phyloP scores from a whole-genome alignment of 2,113 vertebrate species.

The Illadopsis cleaveri region DNA sequence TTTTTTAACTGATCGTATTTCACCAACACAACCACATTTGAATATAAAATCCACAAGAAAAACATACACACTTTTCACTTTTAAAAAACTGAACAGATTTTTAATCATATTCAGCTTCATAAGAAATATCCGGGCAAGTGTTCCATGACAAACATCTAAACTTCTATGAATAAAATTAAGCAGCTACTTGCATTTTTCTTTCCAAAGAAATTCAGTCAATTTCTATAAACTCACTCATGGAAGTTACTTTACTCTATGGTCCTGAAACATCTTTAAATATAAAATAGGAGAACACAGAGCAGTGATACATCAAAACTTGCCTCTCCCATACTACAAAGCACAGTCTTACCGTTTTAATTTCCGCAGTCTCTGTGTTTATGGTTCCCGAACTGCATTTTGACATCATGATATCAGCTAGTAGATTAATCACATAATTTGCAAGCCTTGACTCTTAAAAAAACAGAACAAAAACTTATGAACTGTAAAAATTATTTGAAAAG shows the following conservation, averaged over 20 bases:
- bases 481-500: background rate
- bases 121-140: background rate
- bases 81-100: background rate
- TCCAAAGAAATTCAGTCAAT: background rate
- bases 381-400: conserved; percentile 80
- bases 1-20: background rate
- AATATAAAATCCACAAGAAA: background rate
- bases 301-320: background rate
- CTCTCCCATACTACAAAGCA: background rate
- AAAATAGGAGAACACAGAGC: background rate
- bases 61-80: background rate
- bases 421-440: conserved; percentile 73
- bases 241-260: background rate
- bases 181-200: background rate
- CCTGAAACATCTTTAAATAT: background rate
- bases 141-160: background rate
- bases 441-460: conserved; percentile 68
- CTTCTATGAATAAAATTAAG: background rate
- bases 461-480: conserved; percentile 16
- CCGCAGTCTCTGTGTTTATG: conserved; percentile 67
- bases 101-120: background rate
- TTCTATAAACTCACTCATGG: background rate
- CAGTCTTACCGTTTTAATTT: conserved; percentile 82
- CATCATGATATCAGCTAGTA: conserved; percentile 81
- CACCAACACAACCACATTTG: background rate